Percentiles rank a stretch among this genome's conserved stretches.
phyloP scores from a whole-genome alignment of 2,113 vertebrate genomes.

The Heloderma charlesbogerti region DNA sequence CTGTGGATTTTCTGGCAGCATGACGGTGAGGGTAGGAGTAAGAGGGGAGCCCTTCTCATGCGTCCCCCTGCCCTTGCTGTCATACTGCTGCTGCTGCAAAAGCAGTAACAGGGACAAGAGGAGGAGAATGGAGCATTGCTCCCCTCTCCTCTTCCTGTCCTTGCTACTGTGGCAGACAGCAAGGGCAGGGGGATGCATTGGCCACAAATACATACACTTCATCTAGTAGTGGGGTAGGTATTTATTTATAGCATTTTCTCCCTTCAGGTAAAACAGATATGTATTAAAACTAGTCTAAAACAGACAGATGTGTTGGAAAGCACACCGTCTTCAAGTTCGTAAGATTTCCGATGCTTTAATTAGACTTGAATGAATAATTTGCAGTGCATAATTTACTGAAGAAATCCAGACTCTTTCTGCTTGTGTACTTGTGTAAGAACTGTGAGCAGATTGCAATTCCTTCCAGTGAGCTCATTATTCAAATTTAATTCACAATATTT shows the following conservation, averaged over 20 bases:
- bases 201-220: background rate
- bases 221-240: background rate
- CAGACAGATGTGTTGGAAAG: background rate
- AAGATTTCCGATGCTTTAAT: conserved; percentile 27
- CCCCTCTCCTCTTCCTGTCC: no score
- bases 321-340: background rate
- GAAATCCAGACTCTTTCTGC: conserved; percentile 28
- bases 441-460: background rate
- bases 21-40: no score
- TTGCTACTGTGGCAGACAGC: no score
- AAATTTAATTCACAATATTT: conserved; percentile 11
- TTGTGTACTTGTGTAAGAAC: conserved; percentile 16
- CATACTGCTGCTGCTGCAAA: no score
- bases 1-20: no score
- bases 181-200: no score
- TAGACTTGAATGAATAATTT: conserved; percentile 35
- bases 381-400: conserved; percentile 33
- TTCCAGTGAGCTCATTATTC: conserved; percentile 23
- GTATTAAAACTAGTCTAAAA: background rate
- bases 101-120: no score
- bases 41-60: no score
- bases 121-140: no score
- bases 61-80: no score
- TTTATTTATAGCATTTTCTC: background rate
- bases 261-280: conserved; percentile 2